Base-by-base conservation (phyloP, 2,797 vertebrate species). In the Poeciliopsis infans region DNA sequence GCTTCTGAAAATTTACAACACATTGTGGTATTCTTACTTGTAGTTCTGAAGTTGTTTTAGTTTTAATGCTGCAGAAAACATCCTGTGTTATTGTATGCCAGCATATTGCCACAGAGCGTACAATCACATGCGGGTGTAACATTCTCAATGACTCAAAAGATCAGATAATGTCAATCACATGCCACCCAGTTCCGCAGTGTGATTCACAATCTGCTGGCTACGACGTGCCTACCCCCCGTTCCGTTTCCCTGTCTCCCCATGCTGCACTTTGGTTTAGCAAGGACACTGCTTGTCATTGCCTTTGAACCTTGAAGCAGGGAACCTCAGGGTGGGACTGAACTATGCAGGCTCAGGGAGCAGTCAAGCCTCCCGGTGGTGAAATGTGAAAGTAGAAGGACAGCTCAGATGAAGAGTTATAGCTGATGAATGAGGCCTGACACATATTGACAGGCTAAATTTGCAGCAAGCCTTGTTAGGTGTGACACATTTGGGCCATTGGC, bases 401-500 rank as follows among this genome's bases (percentile, higher is more conserved):
- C 86, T 85, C 85, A 90, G 88, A 93, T 92, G 91, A 93, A 93
- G 87, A 91, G 86, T 74, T 86, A 90, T 91, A 74, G 90, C 89
- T 95, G 94, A 95, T 94, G 93, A 95, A 95, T 92, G 89, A 94
- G 89, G 79, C 90, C 82, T 93, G 94, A 94, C 93, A 94, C 79
- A 84, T 94, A 96, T 95, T 89, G 94, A 95, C 94, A 94, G 90
- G 85, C 91, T 93, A 93, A 94, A 95, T 95, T 95, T 94, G 91
- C 92, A 91, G 93, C 86, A 25, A 85, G 88, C 85, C 94, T 91
- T 93, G 93, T 95, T 95, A 94, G 92, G 91, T 91, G 91, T 94
- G 95, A 95, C 94, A 95, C 87, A 95, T 95, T 94, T 85, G 85
- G 94, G 91, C 92, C 88, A 92, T 90, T 89, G 86, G 91, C 91